These are phyloP conservation scores for Cylloceria caligata DNA, from an alignment of 2,888 invertebrate genomes.

Conservation along the genomic window DNA sequence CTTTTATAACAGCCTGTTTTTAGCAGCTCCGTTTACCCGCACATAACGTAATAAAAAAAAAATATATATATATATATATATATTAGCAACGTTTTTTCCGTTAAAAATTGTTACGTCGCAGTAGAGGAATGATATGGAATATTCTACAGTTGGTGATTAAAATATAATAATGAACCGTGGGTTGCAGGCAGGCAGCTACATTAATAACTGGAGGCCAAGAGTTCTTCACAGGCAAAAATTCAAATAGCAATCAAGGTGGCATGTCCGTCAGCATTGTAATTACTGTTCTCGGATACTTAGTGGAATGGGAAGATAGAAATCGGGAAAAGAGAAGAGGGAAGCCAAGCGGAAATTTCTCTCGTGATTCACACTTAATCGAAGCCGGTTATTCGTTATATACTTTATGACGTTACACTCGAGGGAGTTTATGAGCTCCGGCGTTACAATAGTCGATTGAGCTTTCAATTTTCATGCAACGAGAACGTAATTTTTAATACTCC, in stretches of 20 bases:
- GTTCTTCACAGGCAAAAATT: conserved; percentile 77
- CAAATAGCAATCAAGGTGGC: conserved; percentile 77
- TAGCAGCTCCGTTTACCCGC: no score
- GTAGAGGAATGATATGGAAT: background rate
- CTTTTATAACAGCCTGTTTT: no score
- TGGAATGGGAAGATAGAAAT: conserved; percentile 6
- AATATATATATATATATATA: no score
- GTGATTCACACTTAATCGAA: conserved; percentile 65
- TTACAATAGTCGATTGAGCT: conserved; percentile 64
- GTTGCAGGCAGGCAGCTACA: conserved; percentile 43
- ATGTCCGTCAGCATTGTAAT: conserved; percentile 74
- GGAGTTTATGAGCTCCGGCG: conserved; percentile 67
- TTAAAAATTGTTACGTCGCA: background rate
- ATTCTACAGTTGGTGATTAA: conserved; percentile 7
- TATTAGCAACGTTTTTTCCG: no score
- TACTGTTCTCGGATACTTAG: conserved; percentile 62
- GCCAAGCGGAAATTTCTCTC: conserved; percentile 50
- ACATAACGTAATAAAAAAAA: no score
- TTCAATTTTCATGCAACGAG: conserved; percentile 66
- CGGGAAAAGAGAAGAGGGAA: conserved; percentile 18
- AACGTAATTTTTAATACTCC: conserved; percentile 68
- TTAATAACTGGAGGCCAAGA: conserved; percentile 75
- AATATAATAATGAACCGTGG: conserved; percentile 18
- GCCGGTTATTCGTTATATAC: conserved; percentile 60
- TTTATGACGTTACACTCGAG: conserved; percentile 67